These are phyloP conservation scores for Nomada ferruginata DNA, from an alignment of 2,888 invertebrate genomes.

Conservation along the genomic window DNA sequence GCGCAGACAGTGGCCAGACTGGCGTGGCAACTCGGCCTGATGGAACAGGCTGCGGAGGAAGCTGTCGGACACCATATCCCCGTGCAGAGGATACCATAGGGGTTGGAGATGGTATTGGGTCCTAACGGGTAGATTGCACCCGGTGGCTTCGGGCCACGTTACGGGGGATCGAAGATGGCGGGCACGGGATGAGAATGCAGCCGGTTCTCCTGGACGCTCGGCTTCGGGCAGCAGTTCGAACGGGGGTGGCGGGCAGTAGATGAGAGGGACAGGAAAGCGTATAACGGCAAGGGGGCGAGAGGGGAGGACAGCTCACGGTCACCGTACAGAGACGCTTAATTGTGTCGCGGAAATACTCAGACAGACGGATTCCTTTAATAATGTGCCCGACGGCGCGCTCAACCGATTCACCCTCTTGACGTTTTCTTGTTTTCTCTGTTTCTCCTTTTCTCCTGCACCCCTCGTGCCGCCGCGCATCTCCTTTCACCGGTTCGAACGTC, in stretches of 20 bases:
- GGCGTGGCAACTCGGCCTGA: constrained; percentile 50
- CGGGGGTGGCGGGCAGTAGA: constrained; percentile 21
- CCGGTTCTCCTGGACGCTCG: constrained; percentile 56
- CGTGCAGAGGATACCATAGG: constrained; percentile 22
- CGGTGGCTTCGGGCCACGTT: constrained; percentile 67
- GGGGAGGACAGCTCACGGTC: constrained; percentile 69
- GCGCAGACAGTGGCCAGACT: constrained; percentile 36
- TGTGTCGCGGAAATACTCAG: constrained; percentile 81
- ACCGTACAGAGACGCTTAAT: constrained; percentile 73
- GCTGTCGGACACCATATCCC: constrained; percentile 55
- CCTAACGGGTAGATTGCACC: constrained; percentile 65
- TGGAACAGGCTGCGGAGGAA: constrained; percentile 57
- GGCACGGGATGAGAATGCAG: constrained; percentile 57
- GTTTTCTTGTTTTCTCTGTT: constrained; percentile 66
- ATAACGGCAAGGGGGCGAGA: constrained; percentile 40
- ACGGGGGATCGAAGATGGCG: constrained; percentile 68
- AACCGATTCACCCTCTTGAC: constrained; percentile 72
- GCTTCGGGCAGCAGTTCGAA: constrained; percentile 49
- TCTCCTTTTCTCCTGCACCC: constrained; percentile 27
- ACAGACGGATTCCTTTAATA: constrained; percentile 81
- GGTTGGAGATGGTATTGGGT: constrained; percentile 56
- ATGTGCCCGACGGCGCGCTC: constrained; percentile 76
- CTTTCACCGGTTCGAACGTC: constrained; percentile 25
- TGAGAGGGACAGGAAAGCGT: constrained; percentile 19
- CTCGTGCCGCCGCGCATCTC: constrained; percentile 14